A percentile compares a stretch with the other conserved stretches of the same genome.
phyloP scores from a whole-genome alignment of 2,113 vertebrate species.

The Alethe diademata region DNA sequence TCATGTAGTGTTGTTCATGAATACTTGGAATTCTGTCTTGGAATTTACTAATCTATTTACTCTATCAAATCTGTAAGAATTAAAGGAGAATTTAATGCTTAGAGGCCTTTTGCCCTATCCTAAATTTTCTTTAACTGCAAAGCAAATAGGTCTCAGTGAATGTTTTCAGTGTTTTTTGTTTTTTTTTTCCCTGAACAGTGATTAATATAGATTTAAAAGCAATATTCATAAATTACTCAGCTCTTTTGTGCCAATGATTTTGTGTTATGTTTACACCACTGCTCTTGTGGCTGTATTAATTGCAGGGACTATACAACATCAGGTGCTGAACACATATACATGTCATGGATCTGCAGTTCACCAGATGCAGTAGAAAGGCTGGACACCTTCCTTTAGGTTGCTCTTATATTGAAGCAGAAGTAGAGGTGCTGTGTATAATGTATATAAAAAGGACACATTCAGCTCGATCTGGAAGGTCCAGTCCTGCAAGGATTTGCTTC shows the following conservation, averaged over 20 bases:
- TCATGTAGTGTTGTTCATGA: neutral
- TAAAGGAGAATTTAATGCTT: neutral
- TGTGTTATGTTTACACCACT: neutral
- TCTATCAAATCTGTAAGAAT: neutral
- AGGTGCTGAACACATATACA: neutral
- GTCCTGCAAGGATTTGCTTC: neutral
- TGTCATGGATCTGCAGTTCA: neutral
- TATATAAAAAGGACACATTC: neutral
- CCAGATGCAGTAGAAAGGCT: neutral
- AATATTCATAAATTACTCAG: neutral
- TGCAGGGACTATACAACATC: neutral
- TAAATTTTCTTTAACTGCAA: neutral
- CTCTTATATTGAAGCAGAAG: slow-evolving; percentile 20
- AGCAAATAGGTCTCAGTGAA: neutral
- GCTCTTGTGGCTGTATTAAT: neutral
- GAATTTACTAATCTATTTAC: neutral
- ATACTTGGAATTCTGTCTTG: neutral
- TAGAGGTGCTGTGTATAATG: neutral
- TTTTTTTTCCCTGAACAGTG: neutral
- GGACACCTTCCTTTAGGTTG: neutral
- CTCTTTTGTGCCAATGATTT: neutral
- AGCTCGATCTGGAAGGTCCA: neutral
- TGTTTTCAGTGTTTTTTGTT: neutral
- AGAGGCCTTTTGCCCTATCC: neutral
- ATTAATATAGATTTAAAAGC: neutral